Base-by-base conservation (phyloP, 2,888 invertebrate genomes). In the Cacoxenus indagator region DNA sequence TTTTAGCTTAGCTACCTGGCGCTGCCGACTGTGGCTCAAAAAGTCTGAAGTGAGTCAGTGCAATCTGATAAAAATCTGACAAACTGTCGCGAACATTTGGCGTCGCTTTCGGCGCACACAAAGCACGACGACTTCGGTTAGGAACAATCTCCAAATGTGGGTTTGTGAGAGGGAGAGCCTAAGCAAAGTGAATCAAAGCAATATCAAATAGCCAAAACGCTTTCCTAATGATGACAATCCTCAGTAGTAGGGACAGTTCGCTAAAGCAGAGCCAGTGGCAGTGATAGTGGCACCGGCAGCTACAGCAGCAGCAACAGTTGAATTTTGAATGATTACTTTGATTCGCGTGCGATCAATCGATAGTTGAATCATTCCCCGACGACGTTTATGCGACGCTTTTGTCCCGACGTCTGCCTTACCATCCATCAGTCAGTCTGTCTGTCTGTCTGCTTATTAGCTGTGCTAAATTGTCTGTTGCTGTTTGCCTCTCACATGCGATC, bases 41-140 rank as follows among this genome's bases (percentile, higher is more conserved):
- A 81, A 81, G 83, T 79, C 80, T 81, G 78, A 82, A 84, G 80
- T 83, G 82, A 83, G 83, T 76, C 85, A 84, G 78, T 82, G 84
- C 85, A 85, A 84, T 83, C 82, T 77, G 84, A 84, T 85, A 82
- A 85, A 78, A 85, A 84, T 84, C 84, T 84, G 84, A 84, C 84
- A 84, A 84, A 85, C 84, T 85, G 84, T 84, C 84, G 85, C 81
- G 78, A 78, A 83, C 82, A 79, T 84, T 82, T 84, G 84, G 84
- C 76, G 81, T 70, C 70, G 69, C 69, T 68, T 51, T 66, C n/a
- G 19, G 65, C 14, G 72, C 74, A 79, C 81, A 75, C 75, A 77
- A 76, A 70, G 71, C 76, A 43, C 57, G 51, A 37, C 51, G 55
- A 55, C 22, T 22, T 51, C 22, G 51, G 17, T 11, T 6, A 51